phyloP scores from a whole-genome alignment of 2,888 invertebrate genomes.

The Timema cristinae region DNA sequence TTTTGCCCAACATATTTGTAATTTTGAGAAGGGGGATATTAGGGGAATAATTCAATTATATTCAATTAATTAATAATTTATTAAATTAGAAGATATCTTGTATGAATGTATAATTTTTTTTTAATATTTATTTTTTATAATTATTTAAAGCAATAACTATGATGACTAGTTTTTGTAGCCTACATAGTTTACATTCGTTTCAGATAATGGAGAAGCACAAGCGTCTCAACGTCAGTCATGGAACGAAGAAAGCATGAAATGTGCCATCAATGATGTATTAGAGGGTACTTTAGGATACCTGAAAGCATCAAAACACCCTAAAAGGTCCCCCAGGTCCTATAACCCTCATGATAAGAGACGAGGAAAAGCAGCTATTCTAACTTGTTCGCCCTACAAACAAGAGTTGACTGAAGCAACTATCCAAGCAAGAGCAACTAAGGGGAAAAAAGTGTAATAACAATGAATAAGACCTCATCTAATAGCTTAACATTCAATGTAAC shows the following conservation, averaged over 20 bases:
- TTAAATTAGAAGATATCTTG: no score
- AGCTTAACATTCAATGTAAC: no score
- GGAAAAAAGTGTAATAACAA: not conserved
- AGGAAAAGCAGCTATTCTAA: constrained; percentile 8
- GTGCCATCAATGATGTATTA: not conserved
- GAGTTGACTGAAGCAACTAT: not conserved
- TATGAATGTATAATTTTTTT: no score
- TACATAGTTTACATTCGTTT: constrained; percentile 5
- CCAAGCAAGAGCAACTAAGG: not conserved
- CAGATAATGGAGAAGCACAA: constrained; percentile 5
- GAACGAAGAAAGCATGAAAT: constrained; percentile 6
- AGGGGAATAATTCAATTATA: no score
- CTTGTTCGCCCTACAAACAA: constrained; percentile 7
- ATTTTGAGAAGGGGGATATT: no score
- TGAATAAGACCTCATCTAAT: no score
- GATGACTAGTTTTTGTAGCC: no score
- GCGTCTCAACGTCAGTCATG: constrained; percentile 6
- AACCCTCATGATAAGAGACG: not conserved
- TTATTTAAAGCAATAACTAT: no score
- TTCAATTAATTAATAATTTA: no score
- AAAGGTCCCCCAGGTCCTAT: not conserved
- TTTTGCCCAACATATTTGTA: not conserved
- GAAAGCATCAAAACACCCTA: not conserved
- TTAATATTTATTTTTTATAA: not conserved
- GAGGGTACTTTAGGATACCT: constrained; percentile 3